Evolutionary conservation across 1,140 invertebrate genomes (phyloP).

Genomic region (Leucophenga varia): DNA sequence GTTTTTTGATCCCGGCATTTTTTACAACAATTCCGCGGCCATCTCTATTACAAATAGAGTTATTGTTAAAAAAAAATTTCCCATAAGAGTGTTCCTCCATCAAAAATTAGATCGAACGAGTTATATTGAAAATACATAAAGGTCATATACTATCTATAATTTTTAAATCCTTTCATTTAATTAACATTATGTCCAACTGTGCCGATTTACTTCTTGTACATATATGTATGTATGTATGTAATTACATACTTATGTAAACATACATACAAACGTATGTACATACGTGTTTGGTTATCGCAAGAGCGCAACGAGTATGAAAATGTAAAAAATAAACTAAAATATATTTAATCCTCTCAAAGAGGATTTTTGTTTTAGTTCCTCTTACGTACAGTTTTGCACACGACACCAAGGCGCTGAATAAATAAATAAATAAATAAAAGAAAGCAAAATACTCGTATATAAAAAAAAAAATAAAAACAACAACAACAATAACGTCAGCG

Average conservation of each 20-base stretch:
- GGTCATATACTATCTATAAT: no score
- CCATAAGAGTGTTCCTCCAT: no score
- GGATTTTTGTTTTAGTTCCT: no score
- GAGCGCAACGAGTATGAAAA: not conserved
- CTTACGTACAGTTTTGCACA: conserved; percentile 36
- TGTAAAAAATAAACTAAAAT: conserved; percentile 21
- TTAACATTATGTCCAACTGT: no score
- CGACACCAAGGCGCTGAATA: conserved; percentile 34
- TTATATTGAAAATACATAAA: no score
- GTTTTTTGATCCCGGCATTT: no score
- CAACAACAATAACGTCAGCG: no score
- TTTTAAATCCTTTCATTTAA: no score
- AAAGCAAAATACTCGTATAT: conserved; percentile 1
- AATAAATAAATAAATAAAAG: not conserved
- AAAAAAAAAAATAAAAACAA: conserved; percentile 1
- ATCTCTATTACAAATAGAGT: no score
- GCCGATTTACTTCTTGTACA: not conserved
- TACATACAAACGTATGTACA: not conserved
- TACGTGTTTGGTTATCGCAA: not conserved
- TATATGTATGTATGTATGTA: not conserved
- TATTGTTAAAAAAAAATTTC: no score
- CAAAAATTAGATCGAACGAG: no score
- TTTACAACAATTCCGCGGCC: no score
- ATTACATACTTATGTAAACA: not conserved
- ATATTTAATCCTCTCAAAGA: conserved; percentile 55